Evolutionary conservation across 1,140 invertebrate species (phyloP).

Genomic region (Scaptomyza montana): DNA sequence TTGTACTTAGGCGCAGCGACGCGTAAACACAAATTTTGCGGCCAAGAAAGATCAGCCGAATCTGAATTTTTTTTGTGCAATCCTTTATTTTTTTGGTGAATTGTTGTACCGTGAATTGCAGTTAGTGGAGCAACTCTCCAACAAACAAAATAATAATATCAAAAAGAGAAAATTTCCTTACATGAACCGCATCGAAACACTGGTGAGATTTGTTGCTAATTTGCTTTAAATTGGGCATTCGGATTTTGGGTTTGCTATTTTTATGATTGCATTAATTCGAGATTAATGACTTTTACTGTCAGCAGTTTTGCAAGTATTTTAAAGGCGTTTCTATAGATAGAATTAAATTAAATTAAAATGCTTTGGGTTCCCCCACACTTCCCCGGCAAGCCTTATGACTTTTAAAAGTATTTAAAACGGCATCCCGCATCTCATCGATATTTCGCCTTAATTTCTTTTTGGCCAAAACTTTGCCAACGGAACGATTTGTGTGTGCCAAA

Average conservation of each 20-base stretch:
- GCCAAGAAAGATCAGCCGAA: constrained; percentile 13
- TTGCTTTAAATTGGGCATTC: constrained; percentile 21
- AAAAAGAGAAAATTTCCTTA: neutral
- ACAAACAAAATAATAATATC: neutral
- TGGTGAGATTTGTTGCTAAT: constrained; percentile 3
- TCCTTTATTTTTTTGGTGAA: constrained; percentile 30
- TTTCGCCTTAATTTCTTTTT: constrained; percentile 34
- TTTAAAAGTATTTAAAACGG: constrained; percentile 50
- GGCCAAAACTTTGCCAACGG: constrained; percentile 3
- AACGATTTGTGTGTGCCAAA: constrained; percentile 16
- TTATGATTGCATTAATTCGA: constrained; percentile 22
- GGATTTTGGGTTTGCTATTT: neutral
- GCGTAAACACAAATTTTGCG: constrained; percentile 21
- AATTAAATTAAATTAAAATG: constrained; percentile 34
- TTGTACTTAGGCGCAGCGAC: constrained; percentile 16
- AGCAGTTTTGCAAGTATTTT: constrained; percentile 5
- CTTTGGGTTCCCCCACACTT: neutral
- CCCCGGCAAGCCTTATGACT: constrained; percentile 38
- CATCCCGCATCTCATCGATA: constrained; percentile 4
- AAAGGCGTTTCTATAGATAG: constrained; percentile 27
- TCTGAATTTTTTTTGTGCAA: constrained; percentile 24
- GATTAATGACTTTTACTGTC: constrained; percentile 14
- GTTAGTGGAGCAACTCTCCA: constrained; percentile 12
- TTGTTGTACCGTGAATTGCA: constrained; percentile 13
- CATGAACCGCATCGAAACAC: neutral